phyloP scores from a whole-genome alignment of 2,113 vertebrate species.

The Silurus glanis region DNA sequence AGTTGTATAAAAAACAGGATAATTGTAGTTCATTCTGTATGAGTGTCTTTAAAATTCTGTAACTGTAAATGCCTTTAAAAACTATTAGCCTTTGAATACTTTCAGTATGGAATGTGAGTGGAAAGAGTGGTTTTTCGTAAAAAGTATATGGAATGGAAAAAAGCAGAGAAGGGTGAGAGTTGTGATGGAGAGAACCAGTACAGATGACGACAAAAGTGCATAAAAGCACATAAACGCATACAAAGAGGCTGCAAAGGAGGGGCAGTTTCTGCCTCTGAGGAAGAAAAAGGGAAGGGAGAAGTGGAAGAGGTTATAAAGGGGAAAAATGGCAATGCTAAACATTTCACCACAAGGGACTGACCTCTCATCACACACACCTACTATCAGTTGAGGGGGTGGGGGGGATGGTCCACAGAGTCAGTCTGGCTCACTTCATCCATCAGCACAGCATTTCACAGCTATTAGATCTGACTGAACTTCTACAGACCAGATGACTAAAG shows the following conservation, averaged over 20 bases:
- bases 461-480: constrained; percentile 11
- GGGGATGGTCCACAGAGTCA: neutral
- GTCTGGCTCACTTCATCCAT: neutral
- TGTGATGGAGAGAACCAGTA: neutral
- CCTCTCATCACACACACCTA: constrained; percentile 21
- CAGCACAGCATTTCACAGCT: constrained; percentile 13
- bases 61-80: too few relatives aligned
- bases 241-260: constrained; percentile 12
- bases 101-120: too few relatives aligned
- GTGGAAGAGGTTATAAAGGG: neutral
- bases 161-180: neutral
- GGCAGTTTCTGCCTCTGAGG: constrained; percentile 11
- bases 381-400: neutral
- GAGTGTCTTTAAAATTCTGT: too few relatives aligned
- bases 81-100: too few relatives aligned
- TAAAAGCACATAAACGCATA: constrained; percentile 13
- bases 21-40: too few relatives aligned
- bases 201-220: neutral
- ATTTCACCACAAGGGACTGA: constrained; percentile 37
- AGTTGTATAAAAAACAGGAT: too few relatives aligned
- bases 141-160: neutral
- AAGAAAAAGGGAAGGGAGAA: constrained; percentile 29
- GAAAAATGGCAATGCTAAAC: neutral
- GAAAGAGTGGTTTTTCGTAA: too few relatives aligned
- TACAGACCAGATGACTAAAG: neutral